Conservation (phyloP, 2,113 vertebrate species). For the Brachionichthys hirsutus region DNA sequence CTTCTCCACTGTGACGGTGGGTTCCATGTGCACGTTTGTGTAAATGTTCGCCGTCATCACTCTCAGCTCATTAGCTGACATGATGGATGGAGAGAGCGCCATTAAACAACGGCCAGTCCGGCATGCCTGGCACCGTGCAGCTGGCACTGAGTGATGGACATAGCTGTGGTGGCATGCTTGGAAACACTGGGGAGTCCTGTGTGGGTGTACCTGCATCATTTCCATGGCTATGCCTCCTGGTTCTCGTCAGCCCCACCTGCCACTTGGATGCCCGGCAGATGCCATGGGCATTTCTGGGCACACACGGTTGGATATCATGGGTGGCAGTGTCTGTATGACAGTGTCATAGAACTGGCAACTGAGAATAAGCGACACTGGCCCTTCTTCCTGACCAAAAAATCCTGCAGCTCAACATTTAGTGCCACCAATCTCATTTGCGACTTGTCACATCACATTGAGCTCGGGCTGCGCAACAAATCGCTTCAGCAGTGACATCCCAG, state of each 20-base stretch:
- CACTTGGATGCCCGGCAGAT: constrained; percentile 61
- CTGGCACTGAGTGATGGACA: constrained; percentile 71
- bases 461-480: too few relatives aligned
- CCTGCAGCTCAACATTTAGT: constrained; percentile 12
- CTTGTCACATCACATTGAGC: background rate
- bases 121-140: constrained; percentile 67
- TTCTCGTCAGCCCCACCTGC: constrained; percentile 64
- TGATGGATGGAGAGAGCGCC: constrained; percentile 71
- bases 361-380: constrained; percentile 29
- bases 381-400: constrained; percentile 18
- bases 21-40: constrained; percentile 20
- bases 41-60: constrained; percentile 46
- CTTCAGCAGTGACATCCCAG: too few relatives aligned
- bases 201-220: constrained; percentile 62
- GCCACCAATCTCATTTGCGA: background rate
- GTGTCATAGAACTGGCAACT: constrained; percentile 44
- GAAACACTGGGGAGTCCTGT: constrained; percentile 53
- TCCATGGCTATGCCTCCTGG: constrained; percentile 53
- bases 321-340: constrained; percentile 55
- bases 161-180: constrained; percentile 32
- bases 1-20: constrained; percentile 30
- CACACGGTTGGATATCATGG: constrained; percentile 46
- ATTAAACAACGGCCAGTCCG: constrained; percentile 71
- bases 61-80: constrained; percentile 79
- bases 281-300: constrained; percentile 64